These are phyloP conservation scores for Platyscapa corneri DNA, from an alignment of 1,140 invertebrate genomes.

Conservation along the genomic window DNA sequence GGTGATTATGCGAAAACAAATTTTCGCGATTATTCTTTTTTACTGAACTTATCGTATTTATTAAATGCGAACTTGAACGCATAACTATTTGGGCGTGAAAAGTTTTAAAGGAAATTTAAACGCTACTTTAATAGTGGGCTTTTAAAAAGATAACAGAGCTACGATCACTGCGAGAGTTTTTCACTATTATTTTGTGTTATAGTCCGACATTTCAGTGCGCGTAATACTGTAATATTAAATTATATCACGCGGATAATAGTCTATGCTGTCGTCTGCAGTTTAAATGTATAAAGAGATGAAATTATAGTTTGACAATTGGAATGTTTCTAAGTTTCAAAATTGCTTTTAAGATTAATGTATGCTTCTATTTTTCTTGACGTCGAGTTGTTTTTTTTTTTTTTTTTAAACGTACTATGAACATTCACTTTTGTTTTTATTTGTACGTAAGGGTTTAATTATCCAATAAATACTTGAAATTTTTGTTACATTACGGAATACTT, in stretches of 20 bases:
- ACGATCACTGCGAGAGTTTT: background rate
- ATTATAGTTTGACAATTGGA: background rate
- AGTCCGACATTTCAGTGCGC: background rate
- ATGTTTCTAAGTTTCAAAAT: background rate
- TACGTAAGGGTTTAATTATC: background rate
- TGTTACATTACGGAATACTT: background rate
- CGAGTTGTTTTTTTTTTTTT: background rate
- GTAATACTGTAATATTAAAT: background rate
- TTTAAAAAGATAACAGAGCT: background rate
- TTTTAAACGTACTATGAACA: background rate
- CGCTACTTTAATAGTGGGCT: background rate
- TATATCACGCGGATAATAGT: background rate
- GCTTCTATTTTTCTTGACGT: background rate
- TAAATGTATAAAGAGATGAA: background rate
- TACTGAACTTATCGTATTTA: background rate
- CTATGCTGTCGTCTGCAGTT: background rate
- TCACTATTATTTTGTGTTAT: background rate
- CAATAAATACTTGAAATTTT: background rate
- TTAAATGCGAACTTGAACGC: no score
- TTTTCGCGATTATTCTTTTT: slow-evolving; percentile 7
- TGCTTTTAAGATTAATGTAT: background rate
- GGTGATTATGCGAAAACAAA: slow-evolving; percentile 12
- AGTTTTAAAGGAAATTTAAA: background rate
- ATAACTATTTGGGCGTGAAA: background rate
- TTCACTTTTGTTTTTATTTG: background rate